These are phyloP conservation scores for Bos javanicus DNA, from an alignment of 2,113 vertebrate species.

Conservation along the genomic window DNA sequence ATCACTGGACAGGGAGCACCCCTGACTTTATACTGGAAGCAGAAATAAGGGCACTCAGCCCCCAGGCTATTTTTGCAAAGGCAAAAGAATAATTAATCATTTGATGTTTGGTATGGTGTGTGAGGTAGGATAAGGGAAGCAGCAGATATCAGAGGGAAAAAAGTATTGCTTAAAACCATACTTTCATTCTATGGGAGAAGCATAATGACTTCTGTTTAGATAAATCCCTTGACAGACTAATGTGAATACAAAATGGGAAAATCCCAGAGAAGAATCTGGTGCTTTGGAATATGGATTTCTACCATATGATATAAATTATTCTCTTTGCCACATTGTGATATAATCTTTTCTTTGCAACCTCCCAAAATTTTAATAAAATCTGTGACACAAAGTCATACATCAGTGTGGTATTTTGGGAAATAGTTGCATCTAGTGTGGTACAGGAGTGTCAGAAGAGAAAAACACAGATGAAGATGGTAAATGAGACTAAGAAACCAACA, in stretches of 20 bases:
- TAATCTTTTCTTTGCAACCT: not conserved
- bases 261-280: not conserved
- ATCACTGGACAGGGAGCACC: not conserved
- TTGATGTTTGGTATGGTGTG: not conserved
- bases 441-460: not conserved
- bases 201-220: not conserved
- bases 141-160: not conserved
- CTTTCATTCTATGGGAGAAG: not conserved
- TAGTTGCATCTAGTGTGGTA: not conserved
- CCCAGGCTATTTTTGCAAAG: not conserved
- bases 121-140: not conserved
- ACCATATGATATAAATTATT: not conserved
- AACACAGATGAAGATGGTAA: not conserved
- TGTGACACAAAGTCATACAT: not conserved
- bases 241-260: not conserved
- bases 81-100: not conserved
- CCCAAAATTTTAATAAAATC: not conserved
- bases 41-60: rapidly evolving
- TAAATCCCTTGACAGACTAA: not conserved
- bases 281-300: not conserved
- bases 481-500: not conserved
- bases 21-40: not conserved
- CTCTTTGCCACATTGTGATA: not conserved
- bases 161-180: not conserved
- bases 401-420: not conserved